Percentiles rank a stretch among this genome's conserved stretches.
Conservation (phyloP, 2,888 invertebrate species). For the Thysanoteuthis rhombus region DNA sequence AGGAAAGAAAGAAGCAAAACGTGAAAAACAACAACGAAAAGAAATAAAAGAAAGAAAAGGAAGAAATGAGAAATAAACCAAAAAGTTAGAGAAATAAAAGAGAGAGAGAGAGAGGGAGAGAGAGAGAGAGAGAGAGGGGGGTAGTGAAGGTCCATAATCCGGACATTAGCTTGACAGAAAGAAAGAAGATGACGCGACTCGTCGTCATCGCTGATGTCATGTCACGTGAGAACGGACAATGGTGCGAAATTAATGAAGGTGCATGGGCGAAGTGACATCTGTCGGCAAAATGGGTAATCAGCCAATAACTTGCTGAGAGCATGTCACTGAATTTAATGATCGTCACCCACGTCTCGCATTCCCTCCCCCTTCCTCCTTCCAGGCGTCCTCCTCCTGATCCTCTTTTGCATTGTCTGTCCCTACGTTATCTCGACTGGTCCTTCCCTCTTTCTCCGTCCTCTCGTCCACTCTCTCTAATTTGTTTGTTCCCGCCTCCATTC, state of each 20-base stretch:
- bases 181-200: neutral
- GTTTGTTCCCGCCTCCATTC: neutral
- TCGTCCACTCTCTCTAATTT: neutral
- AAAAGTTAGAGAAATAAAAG: no score
- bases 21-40: neutral
- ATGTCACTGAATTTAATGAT: neutral
- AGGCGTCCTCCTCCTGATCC: no score
- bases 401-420: no score
- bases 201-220: neutral
- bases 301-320: constrained; percentile 12
- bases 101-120: no score
- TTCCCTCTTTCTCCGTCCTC: neutral
- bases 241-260: neutral
- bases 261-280: neutral
- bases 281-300: neutral
- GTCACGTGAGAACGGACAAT: neutral
- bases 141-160: neutral
- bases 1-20: neutral
- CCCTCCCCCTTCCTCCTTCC: neutral
- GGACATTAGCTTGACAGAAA: neutral
- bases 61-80: neutral
- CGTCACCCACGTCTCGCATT: neutral
- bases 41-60: neutral
- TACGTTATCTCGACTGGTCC: neutral
- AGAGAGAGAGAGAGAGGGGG: neutral